Evolutionary conservation across 2,797 vertebrate species (phyloP).

Genomic region (Arctocebus calabarensis): DNA sequence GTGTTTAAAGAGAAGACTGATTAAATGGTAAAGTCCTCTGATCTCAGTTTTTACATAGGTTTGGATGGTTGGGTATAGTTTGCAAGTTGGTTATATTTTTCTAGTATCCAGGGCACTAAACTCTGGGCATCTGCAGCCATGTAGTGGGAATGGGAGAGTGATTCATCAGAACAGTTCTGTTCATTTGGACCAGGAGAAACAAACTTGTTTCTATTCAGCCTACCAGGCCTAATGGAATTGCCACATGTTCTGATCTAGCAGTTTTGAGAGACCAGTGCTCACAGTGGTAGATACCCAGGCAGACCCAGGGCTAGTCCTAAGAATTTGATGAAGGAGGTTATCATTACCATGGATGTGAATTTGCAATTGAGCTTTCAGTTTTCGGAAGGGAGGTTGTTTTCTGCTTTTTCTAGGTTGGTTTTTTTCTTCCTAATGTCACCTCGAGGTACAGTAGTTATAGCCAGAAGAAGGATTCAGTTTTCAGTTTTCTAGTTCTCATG

Average conservation of each 20-base stretch:
- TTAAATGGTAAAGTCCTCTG: neutral
- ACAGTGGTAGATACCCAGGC: neutral
- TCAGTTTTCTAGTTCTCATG: slow-evolving; percentile 1
- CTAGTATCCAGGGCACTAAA: neutral
- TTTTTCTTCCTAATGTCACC: slow-evolving; percentile 31
- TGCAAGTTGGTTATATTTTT: neutral
- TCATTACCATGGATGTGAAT: neutral
- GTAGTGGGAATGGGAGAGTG: neutral
- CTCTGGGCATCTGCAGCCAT: neutral
- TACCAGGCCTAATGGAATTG: neutral
- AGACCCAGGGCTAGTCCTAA: neutral
- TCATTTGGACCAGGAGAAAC: slow-evolving; percentile 6
- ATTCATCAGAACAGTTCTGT: neutral
- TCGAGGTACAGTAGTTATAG: neutral
- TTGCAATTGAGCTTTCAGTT: neutral
- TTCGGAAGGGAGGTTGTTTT: neutral
- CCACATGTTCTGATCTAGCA: neutral
- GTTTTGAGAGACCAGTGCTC: neutral
- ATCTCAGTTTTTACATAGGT: neutral
- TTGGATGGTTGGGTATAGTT: neutral
- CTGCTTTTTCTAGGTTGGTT: neutral
- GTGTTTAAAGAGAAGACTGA: neutral
- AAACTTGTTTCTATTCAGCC: neutral
- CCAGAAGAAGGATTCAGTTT: neutral
- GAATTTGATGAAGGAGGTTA: neutral